Conservation (phyloP, 2,888 invertebrate genomes). For the Formica aserva region DNA sequence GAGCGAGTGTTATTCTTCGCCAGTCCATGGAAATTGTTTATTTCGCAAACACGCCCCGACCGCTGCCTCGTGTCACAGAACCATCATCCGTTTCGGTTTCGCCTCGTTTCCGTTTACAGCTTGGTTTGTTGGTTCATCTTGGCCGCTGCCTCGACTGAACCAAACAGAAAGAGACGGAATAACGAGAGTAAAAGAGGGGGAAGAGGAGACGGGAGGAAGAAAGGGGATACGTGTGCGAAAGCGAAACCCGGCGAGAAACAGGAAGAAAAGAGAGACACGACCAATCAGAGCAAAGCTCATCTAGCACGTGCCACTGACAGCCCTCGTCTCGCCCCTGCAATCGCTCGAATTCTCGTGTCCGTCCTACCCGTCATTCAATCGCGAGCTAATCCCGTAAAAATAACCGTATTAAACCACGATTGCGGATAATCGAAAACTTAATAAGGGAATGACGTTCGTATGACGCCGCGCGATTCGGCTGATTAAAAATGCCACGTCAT, state of each 20-base stretch:
- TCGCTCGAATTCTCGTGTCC: slow-evolving; percentile 64
- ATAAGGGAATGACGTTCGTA: slow-evolving; percentile 63
- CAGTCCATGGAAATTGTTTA: slow-evolving; percentile 71
- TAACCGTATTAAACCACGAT: slow-evolving; percentile 70
- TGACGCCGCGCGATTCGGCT: slow-evolving; percentile 19
- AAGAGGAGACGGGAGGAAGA: slow-evolving; percentile 12
- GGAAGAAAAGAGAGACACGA: slow-evolving; percentile 50
- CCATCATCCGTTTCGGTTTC: slow-evolving; percentile 59
- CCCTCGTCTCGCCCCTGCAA: slow-evolving; percentile 66
- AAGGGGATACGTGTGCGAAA: slow-evolving; percentile 52
- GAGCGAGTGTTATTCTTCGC: slow-evolving; percentile 63
- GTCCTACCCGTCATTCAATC: slow-evolving; percentile 63
- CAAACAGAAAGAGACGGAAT: slow-evolving; percentile 13
- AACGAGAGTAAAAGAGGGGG: slow-evolving; percentile 6
- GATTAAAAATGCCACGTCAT: slow-evolving; percentile 40
- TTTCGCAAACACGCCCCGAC: slow-evolving; percentile 70
- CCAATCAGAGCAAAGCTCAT: slow-evolving; percentile 62
- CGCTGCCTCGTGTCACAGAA: slow-evolving; percentile 56
- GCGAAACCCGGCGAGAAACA: slow-evolving; percentile 58
- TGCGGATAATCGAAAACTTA: slow-evolving; percentile 69
- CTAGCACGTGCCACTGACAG: slow-evolving; percentile 82
- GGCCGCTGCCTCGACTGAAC: slow-evolving; percentile 16
- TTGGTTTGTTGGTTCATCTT: slow-evolving; percentile 46
- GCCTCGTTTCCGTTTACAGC: slow-evolving; percentile 51
- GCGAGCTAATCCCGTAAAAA: slow-evolving; percentile 74